Evolutionary conservation across 2,888 invertebrate species (phyloP).

Genomic region (Calameuta filiformis): DNA sequence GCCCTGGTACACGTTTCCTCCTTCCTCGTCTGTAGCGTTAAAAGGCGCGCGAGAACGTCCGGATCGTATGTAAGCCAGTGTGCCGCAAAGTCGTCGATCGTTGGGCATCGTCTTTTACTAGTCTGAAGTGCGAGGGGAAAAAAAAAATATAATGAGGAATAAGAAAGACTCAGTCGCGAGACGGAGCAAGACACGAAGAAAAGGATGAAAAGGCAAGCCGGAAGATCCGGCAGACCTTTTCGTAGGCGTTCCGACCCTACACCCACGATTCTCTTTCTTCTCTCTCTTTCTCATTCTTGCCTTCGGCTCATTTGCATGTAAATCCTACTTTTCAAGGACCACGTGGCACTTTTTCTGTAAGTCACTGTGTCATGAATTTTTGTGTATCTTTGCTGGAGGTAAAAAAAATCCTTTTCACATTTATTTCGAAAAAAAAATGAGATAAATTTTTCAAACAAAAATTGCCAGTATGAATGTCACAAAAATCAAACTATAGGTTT

Average conservation of each 20-base stretch:
- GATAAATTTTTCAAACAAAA: neutral
- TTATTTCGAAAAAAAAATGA: neutral
- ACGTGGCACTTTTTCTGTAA: constrained; percentile 45
- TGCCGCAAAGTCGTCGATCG: neutral
- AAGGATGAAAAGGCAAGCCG: neutral
- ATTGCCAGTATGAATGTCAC: too few relatives aligned
- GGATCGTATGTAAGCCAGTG: neutral
- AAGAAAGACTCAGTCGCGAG: neutral
- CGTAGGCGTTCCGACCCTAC: neutral
- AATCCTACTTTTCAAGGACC: constrained; percentile 2
- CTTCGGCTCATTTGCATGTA: constrained; percentile 10
- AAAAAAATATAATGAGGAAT: neutral
- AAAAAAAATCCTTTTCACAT: neutral
- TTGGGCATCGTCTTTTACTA: neutral
- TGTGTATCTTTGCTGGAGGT: neutral
- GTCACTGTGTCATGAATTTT: constrained; percentile 43
- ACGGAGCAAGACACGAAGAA: neutral
- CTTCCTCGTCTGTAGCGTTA: neutral
- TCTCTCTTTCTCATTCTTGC: constrained; percentile 21
- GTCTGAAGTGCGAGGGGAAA: neutral
- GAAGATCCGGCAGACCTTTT: constrained; percentile 6
- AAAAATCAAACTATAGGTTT: neutral
- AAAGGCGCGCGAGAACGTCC: neutral
- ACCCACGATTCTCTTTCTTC: constrained; percentile 17
- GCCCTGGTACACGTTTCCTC: neutral